These are phyloP conservation scores for Anabacerthia variegaticeps DNA, from an alignment of 2,797 vertebrate species.

Conservation along the genomic window DNA sequence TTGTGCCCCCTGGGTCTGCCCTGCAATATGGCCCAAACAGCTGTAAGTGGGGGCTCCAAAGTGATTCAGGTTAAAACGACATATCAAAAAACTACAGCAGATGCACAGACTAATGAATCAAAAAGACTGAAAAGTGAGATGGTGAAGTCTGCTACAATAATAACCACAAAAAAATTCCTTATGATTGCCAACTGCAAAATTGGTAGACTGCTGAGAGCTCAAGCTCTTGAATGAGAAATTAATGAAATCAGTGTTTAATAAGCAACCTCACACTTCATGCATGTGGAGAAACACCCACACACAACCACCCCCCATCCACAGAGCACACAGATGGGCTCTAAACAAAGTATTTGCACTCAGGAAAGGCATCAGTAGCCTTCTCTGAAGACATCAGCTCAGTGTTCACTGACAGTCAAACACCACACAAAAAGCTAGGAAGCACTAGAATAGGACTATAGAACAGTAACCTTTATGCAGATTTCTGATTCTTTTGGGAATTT, in stretches of 20 bases:
- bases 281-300: not conserved
- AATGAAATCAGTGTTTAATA: not conserved
- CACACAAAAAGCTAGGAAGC: not conserved
- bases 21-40: not conserved
- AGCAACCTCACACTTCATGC: not conserved
- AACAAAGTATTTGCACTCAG: not conserved
- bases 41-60: not conserved
- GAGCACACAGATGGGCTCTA: not conserved
- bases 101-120: not conserved
- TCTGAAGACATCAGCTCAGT: not conserved
- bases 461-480: not conserved
- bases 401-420: not conserved
- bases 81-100: not conserved
- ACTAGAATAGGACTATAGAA: not conserved
- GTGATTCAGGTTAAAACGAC: not conserved
- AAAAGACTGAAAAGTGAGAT: not conserved
- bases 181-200: not conserved
- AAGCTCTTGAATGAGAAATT: not conserved
- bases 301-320: rapidly evolving
- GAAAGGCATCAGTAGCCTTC: not conserved
- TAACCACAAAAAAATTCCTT: not conserved
- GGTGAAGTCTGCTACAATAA: not conserved
- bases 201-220: not conserved
- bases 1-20: not conserved
- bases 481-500: not conserved